A percentile compares a stretch with the other conserved stretches of the same genome.
Conservation (phyloP, 2,797 vertebrate species). For the Australoheros facetus region DNA sequence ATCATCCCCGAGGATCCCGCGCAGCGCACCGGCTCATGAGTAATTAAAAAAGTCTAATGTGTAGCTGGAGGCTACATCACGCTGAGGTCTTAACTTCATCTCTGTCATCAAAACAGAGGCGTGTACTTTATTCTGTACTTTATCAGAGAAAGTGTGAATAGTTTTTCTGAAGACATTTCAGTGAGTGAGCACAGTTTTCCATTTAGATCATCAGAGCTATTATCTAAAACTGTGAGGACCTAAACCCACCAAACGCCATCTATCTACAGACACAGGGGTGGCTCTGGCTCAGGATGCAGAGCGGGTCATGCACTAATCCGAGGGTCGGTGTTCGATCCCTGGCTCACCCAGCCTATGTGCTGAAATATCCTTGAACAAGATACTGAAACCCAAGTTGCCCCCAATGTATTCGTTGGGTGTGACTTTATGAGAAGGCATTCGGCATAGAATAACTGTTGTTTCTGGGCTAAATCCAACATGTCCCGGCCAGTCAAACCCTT, state of each 20-base stretch:
- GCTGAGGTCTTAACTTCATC: conserved; percentile 18
- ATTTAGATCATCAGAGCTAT: background rate
- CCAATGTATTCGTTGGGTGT: background rate
- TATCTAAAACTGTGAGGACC: background rate
- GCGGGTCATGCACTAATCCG: too few relatives aligned
- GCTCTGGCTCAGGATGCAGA: background rate
- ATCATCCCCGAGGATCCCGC: background rate
- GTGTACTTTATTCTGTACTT: background rate
- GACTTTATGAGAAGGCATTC: background rate
- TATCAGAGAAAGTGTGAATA: background rate
- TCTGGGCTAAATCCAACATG: background rate
- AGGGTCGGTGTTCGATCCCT: too few relatives aligned
- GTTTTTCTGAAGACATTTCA: background rate
- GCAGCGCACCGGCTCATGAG: conserved; percentile 28
- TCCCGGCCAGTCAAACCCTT: background rate
- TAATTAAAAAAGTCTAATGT: conserved; percentile 48
- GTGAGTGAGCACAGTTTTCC: background rate
- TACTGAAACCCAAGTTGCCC: background rate
- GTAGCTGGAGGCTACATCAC: conserved; percentile 10
- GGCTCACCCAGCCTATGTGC: background rate
- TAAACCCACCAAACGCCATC: background rate
- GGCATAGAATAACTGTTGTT: background rate
- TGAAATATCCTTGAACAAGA: background rate
- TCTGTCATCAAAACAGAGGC: conserved; percentile 20
- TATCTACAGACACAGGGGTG: background rate